These are phyloP conservation scores for Tachysurus fulvidraco DNA, from an alignment of 2,113 vertebrate species.

Conservation along the genomic window DNA sequence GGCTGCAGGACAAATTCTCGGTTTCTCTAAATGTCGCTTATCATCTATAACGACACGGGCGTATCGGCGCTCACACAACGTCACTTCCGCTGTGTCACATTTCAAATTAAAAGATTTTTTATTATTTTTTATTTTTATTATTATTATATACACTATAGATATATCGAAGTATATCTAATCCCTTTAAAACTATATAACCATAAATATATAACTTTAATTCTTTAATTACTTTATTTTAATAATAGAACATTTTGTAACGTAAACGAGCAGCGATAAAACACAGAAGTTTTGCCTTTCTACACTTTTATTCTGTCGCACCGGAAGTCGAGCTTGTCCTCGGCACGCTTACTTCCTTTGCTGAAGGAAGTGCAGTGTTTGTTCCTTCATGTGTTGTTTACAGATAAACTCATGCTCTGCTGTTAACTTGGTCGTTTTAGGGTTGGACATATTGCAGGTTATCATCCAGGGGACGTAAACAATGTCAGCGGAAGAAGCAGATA, in stretches of 20 bases:
- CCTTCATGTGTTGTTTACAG: background rate
- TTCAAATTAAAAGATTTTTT: no score
- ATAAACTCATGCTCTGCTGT: background rate
- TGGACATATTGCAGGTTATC: background rate
- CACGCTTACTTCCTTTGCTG: background rate
- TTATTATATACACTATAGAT: background rate
- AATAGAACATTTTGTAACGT: background rate
- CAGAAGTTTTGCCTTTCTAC: background rate
- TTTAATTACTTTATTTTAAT: background rate
- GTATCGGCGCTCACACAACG: no score
- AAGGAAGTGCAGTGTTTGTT: background rate
- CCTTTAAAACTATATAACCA: no score
- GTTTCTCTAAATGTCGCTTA: no score
- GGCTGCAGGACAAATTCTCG: no score
- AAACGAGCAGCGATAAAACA: background rate
- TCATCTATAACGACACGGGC: no score
- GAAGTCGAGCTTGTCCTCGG: background rate
- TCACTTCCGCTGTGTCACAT: no score
- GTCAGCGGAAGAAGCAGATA: constrained; percentile 68
- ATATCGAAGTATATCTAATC: no score
- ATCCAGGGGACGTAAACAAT: constrained; percentile 53
- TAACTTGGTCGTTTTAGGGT: background rate
- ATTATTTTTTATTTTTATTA: background rate
- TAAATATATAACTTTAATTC: background rate
- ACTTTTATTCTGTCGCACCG: background rate